Conservation (phyloP, 2,113 vertebrate genomes). For the Sterna hirundo region DNA sequence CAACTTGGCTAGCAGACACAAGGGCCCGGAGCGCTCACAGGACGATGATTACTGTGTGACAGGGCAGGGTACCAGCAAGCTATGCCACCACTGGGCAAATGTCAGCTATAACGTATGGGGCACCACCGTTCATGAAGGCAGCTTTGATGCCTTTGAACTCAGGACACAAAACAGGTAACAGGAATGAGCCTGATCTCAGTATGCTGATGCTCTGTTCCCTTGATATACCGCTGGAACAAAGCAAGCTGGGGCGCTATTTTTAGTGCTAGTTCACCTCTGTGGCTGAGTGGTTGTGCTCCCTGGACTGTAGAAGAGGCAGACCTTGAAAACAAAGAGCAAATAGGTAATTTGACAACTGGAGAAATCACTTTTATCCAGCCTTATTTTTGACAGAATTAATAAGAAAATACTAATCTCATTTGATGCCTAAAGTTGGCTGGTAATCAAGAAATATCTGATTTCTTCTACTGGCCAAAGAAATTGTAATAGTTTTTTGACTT, state of each 20-base stretch:
- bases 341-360: neutral
- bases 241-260: neutral
- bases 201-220: neutral
- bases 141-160: neutral
- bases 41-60: neutral
- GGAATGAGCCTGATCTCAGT: neutral
- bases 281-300: neutral
- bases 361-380: neutral
- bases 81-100: neutral
- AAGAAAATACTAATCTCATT: neutral
- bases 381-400: neutral
- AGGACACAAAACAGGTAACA: neutral
- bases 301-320: neutral
- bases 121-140: rapidly evolving
- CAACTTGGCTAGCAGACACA: neutral
- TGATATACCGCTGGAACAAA: neutral
- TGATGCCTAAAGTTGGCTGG: neutral
- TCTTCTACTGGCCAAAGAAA: neutral
- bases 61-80: neutral
- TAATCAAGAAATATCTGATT: neutral
- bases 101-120: neutral
- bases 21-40: neutral
- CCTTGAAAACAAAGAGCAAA: neutral
- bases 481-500: neutral
- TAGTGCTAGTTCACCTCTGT: neutral